phyloP scores from a whole-genome alignment of 2,888 invertebrate genomes.

The Nomada fabriciana region DNA sequence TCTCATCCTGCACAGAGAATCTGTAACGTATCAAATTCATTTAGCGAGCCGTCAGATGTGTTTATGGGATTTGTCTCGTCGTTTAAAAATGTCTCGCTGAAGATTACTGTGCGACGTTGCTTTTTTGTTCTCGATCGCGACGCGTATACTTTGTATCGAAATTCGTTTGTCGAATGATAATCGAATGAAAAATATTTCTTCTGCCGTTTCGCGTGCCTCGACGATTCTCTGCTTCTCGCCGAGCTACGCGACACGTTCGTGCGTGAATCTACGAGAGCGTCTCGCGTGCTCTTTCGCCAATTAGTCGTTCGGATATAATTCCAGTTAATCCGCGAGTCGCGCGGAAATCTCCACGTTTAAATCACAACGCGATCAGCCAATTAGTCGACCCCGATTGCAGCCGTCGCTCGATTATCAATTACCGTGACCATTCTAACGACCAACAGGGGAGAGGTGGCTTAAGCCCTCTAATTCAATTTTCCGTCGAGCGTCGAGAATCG shows the following conservation, averaged over 20 bases:
- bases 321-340: slow-evolving; percentile 76
- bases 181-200: too few relatives aligned
- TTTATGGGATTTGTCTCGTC: too few relatives aligned
- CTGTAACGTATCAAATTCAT: too few relatives aligned
- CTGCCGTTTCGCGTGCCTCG: too few relatives aligned
- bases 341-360: slow-evolving; percentile 76
- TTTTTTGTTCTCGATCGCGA: too few relatives aligned
- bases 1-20: too few relatives aligned
- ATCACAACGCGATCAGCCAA: slow-evolving; percentile 77
- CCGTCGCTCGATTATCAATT: slow-evolving; percentile 81
- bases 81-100: too few relatives aligned
- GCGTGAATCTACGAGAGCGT: slow-evolving; percentile 30
- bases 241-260: background rate
- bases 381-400: slow-evolving; percentile 67
- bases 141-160: too few relatives aligned
- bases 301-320: slow-evolving; percentile 79
- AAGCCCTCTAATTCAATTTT: slow-evolving; percentile 79
- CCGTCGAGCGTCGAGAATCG: slow-evolving; percentile 34
- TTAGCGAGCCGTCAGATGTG: too few relatives aligned
- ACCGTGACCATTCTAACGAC: slow-evolving; percentile 75
- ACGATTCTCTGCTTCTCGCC: too few relatives aligned
- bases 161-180: too few relatives aligned
- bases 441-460: slow-evolving; percentile 67
- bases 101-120: too few relatives aligned
- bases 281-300: slow-evolving; percentile 74